phyloP scores from a whole-genome alignment of 2,113 vertebrate species.

The Irena cyanogastra region DNA sequence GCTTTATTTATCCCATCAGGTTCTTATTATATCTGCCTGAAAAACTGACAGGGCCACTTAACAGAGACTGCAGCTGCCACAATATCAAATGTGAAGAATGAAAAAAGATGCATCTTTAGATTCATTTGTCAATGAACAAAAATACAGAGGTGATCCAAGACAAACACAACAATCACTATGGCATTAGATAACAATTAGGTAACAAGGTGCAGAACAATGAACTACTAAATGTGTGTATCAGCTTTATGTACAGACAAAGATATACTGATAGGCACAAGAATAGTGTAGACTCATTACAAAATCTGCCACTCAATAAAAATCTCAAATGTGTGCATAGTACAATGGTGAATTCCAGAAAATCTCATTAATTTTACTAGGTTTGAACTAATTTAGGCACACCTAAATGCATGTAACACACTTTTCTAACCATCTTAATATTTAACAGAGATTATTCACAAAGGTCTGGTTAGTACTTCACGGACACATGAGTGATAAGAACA shows the following conservation, averaged over 20 bases:
- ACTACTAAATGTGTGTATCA: background rate
- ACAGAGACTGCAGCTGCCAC: background rate
- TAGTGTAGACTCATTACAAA: background rate
- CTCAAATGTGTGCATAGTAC: background rate
- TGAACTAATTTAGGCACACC: background rate
- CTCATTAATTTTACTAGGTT: background rate
- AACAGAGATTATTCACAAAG: background rate
- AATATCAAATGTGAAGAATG: background rate
- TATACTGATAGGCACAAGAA: background rate
- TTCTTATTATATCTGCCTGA: conserved; percentile 5
- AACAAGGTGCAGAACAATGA: background rate
- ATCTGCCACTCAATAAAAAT: background rate
- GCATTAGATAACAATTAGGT: background rate
- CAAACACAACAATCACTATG: background rate
- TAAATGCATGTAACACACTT: background rate
- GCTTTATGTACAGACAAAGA: background rate
- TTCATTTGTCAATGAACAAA: background rate
- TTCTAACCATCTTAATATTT: background rate
- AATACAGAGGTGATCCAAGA: background rate
- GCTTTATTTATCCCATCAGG: conserved; percentile 26
- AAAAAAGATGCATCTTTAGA: background rate
- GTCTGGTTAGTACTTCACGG: background rate
- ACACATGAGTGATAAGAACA: background rate
- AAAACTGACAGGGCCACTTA: conserved; percentile 18
- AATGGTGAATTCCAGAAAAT: background rate